Percentiles rank a stretch among this genome's conserved stretches.
Evolutionary conservation across 1,140 invertebrate genomes (phyloP).

Genomic region (Macrobrachium nipponense): DNA sequence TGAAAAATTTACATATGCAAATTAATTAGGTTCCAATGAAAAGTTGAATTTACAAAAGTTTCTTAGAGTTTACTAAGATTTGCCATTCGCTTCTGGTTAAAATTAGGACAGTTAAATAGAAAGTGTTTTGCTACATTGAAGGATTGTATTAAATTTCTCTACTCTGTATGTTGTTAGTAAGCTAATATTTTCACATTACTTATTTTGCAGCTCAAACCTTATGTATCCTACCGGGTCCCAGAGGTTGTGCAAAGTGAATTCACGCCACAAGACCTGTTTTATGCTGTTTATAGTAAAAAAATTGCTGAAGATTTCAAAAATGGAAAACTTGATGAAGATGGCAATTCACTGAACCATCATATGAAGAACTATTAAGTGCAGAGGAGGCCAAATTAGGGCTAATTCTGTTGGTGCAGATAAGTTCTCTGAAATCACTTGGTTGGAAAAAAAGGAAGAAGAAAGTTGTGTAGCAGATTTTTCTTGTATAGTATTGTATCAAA

Average conservation of each 20-base stretch:
- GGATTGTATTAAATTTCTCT: not conserved
- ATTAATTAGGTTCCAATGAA: too few relatives aligned
- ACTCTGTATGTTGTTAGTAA: not conserved
- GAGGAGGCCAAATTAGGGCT: constrained; percentile 74
- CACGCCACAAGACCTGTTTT: constrained; percentile 86
- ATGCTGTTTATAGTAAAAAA: constrained; percentile 84
- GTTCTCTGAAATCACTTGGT: not conserved
- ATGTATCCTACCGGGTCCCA: constrained; percentile 86
- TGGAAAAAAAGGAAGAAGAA: too few relatives aligned
- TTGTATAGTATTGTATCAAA: too few relatives aligned
- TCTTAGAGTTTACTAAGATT: not conserved
- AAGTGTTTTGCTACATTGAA: too few relatives aligned
- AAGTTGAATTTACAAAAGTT: too few relatives aligned
- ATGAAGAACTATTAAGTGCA: constrained; percentile 78
- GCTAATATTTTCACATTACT: not conserved
- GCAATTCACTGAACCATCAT: constrained; percentile 77
- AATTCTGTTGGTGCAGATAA: constrained; percentile 47
- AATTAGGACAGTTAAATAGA: too few relatives aligned
- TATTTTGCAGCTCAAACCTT: constrained; percentile 84
- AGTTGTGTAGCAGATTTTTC: too few relatives aligned
- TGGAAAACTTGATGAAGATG: constrained; percentile 78
- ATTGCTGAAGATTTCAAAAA: constrained; percentile 82
- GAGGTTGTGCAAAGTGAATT: constrained; percentile 84
- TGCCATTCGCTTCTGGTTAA: too few relatives aligned
- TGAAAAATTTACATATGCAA: too few relatives aligned